Percentiles rank a stretch among this genome's conserved stretches.
phyloP scores from a whole-genome alignment of 2,113 vertebrate species.

The Thalassarche chlororhynchos region DNA sequence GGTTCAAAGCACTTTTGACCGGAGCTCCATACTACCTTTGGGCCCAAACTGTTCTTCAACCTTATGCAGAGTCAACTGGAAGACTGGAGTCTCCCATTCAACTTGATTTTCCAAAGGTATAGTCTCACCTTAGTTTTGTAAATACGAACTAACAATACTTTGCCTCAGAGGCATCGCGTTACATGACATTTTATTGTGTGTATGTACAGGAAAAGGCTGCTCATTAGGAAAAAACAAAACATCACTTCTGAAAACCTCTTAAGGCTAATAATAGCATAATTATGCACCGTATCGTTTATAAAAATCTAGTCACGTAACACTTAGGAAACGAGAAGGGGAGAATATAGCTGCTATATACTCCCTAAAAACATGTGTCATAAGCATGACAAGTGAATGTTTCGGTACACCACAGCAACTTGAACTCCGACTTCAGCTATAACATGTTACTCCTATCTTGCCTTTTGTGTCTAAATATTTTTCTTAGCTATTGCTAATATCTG shows the following conservation, averaged over 20 bases:
- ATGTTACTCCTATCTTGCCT: neutral
- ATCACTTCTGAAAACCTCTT: slow-evolving; percentile 19
- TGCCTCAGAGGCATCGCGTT: neutral
- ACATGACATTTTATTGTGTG: neutral
- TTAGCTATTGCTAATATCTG: neutral
- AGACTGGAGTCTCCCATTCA: neutral
- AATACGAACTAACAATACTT: neutral
- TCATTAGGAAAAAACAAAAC: slow-evolving; percentile 34
- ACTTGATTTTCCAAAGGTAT: neutral
- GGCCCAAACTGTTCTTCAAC: neutral
- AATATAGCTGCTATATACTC: neutral
- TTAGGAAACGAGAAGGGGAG: neutral
- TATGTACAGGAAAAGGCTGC: neutral
- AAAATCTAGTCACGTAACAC: neutral
- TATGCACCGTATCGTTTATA: neutral
- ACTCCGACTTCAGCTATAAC: accelerated
- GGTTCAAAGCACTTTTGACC: neutral
- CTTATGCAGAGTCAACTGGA: neutral
- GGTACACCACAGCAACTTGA: neutral
- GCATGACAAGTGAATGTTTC: neutral
- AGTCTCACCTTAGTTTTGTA: neutral
- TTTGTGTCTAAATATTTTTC: neutral
- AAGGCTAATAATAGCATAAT: neutral
- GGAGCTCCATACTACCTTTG: neutral
- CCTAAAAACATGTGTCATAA: neutral